Evolutionary conservation across 2,797 vertebrate genomes (phyloP).

Genomic region (Sebastolobus alascanus): DNA sequence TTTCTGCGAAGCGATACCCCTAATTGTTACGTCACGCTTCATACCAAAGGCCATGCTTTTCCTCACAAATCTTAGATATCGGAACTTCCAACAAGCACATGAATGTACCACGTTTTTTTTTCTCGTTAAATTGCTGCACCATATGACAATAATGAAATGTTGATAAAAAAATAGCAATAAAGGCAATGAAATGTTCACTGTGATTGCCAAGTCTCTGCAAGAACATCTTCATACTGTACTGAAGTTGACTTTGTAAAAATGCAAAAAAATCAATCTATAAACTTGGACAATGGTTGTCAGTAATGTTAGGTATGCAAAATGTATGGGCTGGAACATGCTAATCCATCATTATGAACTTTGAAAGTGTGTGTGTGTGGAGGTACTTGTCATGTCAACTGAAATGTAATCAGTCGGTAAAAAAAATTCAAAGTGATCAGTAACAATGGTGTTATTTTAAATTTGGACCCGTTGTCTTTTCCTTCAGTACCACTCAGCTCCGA

Average conservation of each 20-base stretch:
- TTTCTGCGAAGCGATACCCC: no score
- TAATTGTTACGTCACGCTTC: no score
- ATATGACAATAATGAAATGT: background rate
- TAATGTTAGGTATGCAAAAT: background rate
- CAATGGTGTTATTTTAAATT: background rate
- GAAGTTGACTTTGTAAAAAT: background rate
- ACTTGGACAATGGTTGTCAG: background rate
- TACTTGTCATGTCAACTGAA: background rate
- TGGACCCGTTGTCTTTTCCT: background rate
- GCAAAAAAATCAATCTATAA: background rate
- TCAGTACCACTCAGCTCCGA: conserved; percentile 95
- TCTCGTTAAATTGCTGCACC: background rate
- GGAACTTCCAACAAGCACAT: background rate
- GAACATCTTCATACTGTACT: background rate
- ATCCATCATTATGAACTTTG: background rate
- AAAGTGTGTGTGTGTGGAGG: background rate
- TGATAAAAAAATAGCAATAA: background rate
- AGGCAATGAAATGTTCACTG: background rate
- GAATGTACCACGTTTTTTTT: background rate
- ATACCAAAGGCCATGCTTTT: background rate
- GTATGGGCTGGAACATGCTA: background rate
- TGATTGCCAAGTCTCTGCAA: background rate
- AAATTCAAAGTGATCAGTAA: background rate
- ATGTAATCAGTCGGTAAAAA: background rate
- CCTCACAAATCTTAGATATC: no score